phyloP scores from a whole-genome alignment of 2,797 vertebrate genomes.

The Galagoides demidoff region DNA sequence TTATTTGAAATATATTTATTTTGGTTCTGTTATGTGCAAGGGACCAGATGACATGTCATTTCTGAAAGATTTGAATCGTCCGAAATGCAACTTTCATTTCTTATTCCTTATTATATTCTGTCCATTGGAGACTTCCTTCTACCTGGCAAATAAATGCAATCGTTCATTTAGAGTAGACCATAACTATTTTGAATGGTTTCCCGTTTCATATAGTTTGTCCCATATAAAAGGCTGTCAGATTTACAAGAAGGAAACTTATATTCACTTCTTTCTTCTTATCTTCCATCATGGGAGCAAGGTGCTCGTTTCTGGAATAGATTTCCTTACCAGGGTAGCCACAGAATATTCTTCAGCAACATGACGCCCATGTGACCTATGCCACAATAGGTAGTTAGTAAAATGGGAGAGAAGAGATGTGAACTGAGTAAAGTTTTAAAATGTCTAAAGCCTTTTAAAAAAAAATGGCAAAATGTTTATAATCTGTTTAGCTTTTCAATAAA shows the following conservation, averaged over 20 bases:
- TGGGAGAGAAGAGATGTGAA: not conserved
- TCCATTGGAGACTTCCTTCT: not conserved
- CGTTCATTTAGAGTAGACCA: not conserved
- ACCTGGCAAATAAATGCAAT: not conserved
- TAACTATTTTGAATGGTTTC: not conserved
- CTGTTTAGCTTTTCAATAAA: not conserved
- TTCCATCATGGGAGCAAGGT: not conserved
- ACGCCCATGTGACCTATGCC: not conserved
- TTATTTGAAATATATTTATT: constrained; percentile 53
- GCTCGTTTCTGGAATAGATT: not conserved
- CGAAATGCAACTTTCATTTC: constrained; percentile 23
- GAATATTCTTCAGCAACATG: not conserved
- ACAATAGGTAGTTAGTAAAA: not conserved
- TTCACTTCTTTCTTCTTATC: not conserved
- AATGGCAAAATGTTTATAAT: not conserved
- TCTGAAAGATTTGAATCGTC: not conserved
- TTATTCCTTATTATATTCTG: not conserved
- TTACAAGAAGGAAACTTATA: not conserved
- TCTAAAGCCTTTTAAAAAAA: not conserved
- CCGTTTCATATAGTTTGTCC: not conserved
- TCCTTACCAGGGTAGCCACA: not conserved
- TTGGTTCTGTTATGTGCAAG: not conserved
- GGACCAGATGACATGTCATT: not conserved
- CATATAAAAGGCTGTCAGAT: not conserved
- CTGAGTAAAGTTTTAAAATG: not conserved